Evolutionary conservation across 2,113 vertebrate species (phyloP).

Genomic region (Charina bottae): DNA sequence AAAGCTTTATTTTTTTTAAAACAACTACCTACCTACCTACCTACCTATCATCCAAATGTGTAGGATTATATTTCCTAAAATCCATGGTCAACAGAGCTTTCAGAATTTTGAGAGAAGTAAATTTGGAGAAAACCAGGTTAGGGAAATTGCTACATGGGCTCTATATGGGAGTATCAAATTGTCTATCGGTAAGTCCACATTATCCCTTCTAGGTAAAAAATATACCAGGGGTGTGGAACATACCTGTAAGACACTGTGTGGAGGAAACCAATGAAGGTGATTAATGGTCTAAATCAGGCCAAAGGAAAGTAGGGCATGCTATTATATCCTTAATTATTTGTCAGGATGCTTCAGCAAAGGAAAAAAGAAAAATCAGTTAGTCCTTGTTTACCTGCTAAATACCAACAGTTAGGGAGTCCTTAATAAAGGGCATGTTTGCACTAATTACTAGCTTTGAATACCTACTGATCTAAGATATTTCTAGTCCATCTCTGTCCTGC

Average conservation of each 20-base stretch:
- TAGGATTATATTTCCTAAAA: too few species aligned
- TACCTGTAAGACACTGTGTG: background rate
- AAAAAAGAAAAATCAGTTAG: background rate
- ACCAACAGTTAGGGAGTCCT: constrained; percentile 21
- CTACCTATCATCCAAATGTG: too few species aligned
- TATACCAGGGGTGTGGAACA: background rate
- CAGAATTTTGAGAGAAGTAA: too few species aligned
- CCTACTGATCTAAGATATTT: background rate
- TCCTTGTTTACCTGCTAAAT: constrained; percentile 28
- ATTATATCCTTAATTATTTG: background rate
- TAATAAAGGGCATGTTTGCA: background rate
- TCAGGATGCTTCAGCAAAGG: background rate
- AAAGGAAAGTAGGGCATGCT: background rate
- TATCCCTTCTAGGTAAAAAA: background rate
- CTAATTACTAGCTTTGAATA: background rate
- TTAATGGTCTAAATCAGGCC: background rate
- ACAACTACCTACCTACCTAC: background rate
- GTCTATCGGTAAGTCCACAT: background rate
- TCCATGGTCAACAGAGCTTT: too few species aligned
- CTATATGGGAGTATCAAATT: background rate
- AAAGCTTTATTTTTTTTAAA: background rate
- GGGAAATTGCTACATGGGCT: too few species aligned
- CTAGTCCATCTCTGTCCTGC: background rate
- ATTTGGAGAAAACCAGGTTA: too few species aligned
- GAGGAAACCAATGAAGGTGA: background rate